phyloP scores from a whole-genome alignment of 2,113 vertebrate species.

The Brienomyrus longianalis region DNA sequence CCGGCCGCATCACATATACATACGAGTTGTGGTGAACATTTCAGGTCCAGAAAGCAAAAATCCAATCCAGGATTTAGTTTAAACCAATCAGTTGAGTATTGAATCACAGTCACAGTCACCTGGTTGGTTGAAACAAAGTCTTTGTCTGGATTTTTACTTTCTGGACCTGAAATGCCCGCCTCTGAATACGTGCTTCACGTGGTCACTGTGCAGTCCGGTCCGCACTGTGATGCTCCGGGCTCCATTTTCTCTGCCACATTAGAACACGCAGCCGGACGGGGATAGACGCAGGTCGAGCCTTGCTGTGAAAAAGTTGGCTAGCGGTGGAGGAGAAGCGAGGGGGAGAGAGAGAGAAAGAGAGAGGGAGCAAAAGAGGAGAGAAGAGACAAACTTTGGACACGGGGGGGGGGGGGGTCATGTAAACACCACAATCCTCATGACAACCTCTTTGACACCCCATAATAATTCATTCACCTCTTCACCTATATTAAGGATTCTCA shows the following conservation, averaged over 20 bases:
- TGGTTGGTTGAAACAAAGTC: too few relatives aligned
- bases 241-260: neutral
- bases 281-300: constrained; percentile 30
- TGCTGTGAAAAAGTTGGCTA: constrained; percentile 8
- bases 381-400: neutral
- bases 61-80: too few relatives aligned
- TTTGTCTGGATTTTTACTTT: too few relatives aligned
- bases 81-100: too few relatives aligned
- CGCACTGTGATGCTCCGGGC: neutral
- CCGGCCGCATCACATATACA: neutral
- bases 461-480: neutral
- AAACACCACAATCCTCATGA: neutral
- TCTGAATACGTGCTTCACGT: neutral
- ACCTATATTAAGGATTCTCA: neutral
- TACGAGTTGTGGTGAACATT: neutral
- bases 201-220: neutral
- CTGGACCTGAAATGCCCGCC: neutral
- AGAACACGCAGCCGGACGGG: constrained; percentile 5
- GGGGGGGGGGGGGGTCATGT: neutral
- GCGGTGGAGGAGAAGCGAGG: neutral
- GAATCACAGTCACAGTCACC: too few relatives aligned
- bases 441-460: neutral
- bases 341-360: neutral
- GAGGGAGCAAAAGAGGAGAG: neutral
- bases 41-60: too few relatives aligned